Conservation (phyloP, 2,113 vertebrate genomes). For the Piprites chloris region DNA sequence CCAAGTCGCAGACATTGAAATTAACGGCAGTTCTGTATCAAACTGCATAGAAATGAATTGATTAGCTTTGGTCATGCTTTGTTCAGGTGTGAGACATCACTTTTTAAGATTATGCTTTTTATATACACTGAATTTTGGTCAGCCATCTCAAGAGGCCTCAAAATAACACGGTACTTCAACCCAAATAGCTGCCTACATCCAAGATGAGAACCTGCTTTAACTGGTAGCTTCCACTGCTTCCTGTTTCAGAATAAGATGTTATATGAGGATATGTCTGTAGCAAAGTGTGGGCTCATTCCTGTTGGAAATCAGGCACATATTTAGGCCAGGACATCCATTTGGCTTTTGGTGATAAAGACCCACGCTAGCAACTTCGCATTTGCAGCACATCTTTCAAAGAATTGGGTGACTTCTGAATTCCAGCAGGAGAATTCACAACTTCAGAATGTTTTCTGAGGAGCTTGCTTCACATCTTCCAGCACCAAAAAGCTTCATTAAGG, state of each 20-base stretch:
- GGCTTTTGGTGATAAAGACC: not conserved
- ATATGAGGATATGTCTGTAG: not conserved
- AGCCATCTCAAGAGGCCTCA: not conserved
- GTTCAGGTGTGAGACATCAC: not conserved
- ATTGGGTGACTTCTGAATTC: not conserved
- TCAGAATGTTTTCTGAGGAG: not conserved
- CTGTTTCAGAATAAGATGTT: not conserved
- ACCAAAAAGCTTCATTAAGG: not conserved
- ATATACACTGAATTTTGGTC: not conserved
- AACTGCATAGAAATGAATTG: accelerated
- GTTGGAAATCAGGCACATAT: not conserved
- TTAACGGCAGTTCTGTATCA: not conserved
- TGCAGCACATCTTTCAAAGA: not conserved
- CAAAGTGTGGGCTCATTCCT: not conserved
- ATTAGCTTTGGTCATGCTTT: not conserved
- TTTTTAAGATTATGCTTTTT: not conserved
- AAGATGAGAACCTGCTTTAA: not conserved
- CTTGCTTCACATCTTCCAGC: not conserved
- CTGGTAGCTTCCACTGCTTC: not conserved
- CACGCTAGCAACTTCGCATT: not conserved
- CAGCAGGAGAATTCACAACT: not conserved
- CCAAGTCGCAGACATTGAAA: not conserved
- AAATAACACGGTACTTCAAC: not conserved
- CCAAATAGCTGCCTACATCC: not conserved
- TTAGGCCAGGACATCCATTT: not conserved